Evolutionary conservation across 2,797 vertebrate genomes (phyloP).

Genomic region (Vipera ursinii): DNA sequence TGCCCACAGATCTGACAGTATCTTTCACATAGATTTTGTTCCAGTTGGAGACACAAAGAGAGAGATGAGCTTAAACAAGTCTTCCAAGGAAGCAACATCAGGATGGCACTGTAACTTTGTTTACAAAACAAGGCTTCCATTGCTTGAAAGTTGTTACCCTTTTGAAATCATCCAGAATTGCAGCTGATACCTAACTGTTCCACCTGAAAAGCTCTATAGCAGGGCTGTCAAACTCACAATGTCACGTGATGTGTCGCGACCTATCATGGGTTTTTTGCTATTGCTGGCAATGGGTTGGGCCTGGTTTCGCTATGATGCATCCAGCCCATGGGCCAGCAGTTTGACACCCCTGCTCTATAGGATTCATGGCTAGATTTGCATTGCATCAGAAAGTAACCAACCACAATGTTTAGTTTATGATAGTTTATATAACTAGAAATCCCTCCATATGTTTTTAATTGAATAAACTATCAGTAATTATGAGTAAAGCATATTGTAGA

Average conservation of each 20-base stretch:
- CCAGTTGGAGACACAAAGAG: background rate
- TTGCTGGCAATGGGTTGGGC: too few species aligned
- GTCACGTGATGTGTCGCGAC: too few species aligned
- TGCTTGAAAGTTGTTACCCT: background rate
- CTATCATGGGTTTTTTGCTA: too few species aligned
- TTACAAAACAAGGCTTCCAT: background rate
- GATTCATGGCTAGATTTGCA: background rate
- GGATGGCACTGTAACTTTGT: background rate
- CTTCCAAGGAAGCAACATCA: background rate
- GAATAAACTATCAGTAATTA: too few species aligned
- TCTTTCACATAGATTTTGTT: background rate
- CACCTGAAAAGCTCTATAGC: background rate
- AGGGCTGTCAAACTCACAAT: background rate
- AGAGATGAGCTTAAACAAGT: background rate
- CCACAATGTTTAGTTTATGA: too few species aligned
- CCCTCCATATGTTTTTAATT: too few species aligned
- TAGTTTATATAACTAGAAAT: too few species aligned
- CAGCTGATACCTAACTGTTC: background rate
- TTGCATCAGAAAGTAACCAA: too few species aligned
- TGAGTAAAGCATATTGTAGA: too few species aligned
- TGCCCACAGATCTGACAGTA: background rate
- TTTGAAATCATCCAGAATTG: background rate
- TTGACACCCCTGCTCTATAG: too few species aligned
- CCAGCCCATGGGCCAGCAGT: too few species aligned
- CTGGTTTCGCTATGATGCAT: too few species aligned